Evolutionary conservation across 35 echinoderm and acorn worm genomes (phyloP).

Genomic region (Anneissia japonica): DNA sequence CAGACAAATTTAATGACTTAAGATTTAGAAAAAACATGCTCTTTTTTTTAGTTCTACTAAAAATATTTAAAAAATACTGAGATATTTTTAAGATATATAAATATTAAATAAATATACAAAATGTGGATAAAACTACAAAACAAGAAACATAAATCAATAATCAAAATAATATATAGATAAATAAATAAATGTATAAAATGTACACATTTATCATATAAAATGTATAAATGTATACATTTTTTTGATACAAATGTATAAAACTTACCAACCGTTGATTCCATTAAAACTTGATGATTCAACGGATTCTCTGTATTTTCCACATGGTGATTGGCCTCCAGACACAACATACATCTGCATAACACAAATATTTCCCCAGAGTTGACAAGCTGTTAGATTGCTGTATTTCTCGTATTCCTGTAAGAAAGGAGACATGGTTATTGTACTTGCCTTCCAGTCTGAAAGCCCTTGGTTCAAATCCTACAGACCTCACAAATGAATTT

Average conservation of each 20-base stretch:
- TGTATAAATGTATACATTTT: too few species aligned
- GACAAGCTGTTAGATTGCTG: slow-evolving; percentile 73
- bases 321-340: slow-evolving; percentile 19
- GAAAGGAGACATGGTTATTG: too few species aligned
- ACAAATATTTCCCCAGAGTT: slow-evolving; percentile 74
- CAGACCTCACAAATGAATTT: too few species aligned
- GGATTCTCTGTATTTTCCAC: not conserved
- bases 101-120: not conserved
- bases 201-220: not conserved
- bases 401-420: too few species aligned
- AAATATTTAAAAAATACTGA: not conserved
- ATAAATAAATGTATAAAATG: not conserved
- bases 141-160: not conserved
- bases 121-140: not conserved
- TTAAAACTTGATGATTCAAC: not conserved
- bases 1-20: not conserved
- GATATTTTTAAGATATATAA: slow-evolving; percentile 2
- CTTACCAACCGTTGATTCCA: slow-evolving; percentile 47
- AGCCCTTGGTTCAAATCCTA: too few species aligned
- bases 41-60: not conserved
- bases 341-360: slow-evolving; percentile 55
- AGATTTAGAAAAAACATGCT: not conserved
- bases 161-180: not conserved
- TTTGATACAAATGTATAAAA: not conserved
- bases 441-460: too few species aligned